These are phyloP conservation scores for Nycteola revayana DNA, from an alignment of 2,888 invertebrate genomes.

Conservation along the genomic window DNA sequence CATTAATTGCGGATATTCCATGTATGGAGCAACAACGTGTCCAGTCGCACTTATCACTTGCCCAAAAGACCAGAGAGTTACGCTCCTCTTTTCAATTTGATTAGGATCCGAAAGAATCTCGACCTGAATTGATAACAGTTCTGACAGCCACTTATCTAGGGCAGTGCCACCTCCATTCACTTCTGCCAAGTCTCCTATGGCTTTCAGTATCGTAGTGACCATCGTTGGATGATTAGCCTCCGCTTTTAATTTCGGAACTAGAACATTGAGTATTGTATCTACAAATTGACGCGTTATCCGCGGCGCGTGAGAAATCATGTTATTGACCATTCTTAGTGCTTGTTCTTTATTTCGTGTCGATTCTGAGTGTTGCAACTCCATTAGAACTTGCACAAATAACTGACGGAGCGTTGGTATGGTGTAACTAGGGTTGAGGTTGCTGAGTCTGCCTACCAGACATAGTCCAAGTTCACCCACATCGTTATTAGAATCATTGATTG, in stretches of 20 bases:
- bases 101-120: slow-evolving; percentile 97
- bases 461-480: slow-evolving; percentile 97
- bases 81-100: slow-evolving; percentile 95
- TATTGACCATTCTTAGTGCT: slow-evolving; percentile 96
- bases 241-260: slow-evolving; percentile 95
- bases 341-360: slow-evolving; percentile 98
- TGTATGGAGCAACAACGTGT: slow-evolving; percentile 96
- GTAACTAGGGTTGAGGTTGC: slow-evolving; percentile 97
- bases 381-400: slow-evolving; percentile 94
- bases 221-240: slow-evolving; percentile 95
- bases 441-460: slow-evolving; percentile 94
- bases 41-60: slow-evolving; percentile 98
- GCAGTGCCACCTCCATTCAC: slow-evolving; percentile 93
- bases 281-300: slow-evolving; percentile 96
- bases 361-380: slow-evolving; percentile 97
- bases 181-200: slow-evolving; percentile 97
- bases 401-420: slow-evolving; percentile 97
- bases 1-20: slow-evolving; percentile 94
- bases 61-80: slow-evolving; percentile 97
- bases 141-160: slow-evolving; percentile 93
- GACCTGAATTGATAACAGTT: slow-evolving; percentile 92
- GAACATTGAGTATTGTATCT: slow-evolving; percentile 94
- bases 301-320: slow-evolving; percentile 96
- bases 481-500: slow-evolving; percentile 97
- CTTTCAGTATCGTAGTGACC: slow-evolving; percentile 93